These are phyloP conservation scores for Parazoanthus atlanticus DNA, from an alignment of 92 coral and sea anemone species.

Conservation along the genomic window DNA sequence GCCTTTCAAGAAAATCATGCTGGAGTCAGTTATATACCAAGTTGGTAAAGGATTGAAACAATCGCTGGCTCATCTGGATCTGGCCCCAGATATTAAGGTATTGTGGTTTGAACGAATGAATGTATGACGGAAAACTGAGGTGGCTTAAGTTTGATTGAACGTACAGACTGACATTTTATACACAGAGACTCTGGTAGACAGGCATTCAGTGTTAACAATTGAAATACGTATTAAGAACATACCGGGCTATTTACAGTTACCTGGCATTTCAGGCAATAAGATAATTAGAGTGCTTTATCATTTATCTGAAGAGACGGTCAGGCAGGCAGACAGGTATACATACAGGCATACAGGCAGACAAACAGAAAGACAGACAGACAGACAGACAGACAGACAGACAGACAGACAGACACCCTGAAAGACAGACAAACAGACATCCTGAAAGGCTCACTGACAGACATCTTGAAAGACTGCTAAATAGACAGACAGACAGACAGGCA, in stretches of 20 bases:
- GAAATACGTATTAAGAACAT: too few species aligned
- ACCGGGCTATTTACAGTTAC: too few species aligned
- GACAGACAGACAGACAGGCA: background rate
- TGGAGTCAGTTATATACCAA: conserved; percentile 90
- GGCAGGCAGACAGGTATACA: background rate
- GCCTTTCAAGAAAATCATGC: conserved; percentile 85
- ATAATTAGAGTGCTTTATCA: too few species aligned
- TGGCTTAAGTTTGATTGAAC: background rate
- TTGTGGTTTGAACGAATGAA: background rate
- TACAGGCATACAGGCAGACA: background rate
- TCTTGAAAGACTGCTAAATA: background rate
- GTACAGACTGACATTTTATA: background rate
- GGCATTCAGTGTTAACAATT: background rate
- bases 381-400: background rate
- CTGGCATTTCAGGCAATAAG: too few species aligned
- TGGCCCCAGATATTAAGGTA: conserved; percentile 92
- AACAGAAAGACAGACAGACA: background rate
- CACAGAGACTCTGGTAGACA: background rate
- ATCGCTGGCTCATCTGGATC: conserved; percentile 65
- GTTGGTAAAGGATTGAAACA: conserved; percentile 94
- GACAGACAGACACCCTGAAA: background rate
- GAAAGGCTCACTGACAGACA: background rate
- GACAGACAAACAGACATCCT: background rate
- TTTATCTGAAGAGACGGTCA: background rate
- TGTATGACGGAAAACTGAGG: background rate